phyloP scores from a whole-genome alignment of 2,888 invertebrate species.

The Maniola hyperantus region DNA sequence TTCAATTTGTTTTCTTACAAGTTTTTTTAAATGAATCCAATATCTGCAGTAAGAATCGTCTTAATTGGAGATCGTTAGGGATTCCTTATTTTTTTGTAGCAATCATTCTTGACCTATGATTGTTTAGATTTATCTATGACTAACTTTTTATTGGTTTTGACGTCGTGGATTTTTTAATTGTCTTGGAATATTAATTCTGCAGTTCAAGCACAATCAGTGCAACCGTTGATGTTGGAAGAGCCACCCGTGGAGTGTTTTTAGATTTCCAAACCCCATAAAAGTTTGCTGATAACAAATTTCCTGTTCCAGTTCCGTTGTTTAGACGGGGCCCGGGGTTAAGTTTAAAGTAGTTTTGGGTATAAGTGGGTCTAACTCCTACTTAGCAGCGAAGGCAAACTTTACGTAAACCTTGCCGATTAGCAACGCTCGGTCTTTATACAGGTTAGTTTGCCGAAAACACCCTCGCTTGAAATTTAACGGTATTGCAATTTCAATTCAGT shows the following conservation, averaged over 20 bases:
- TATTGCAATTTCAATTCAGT: too few species aligned
- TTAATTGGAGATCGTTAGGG: constrained; percentile 24
- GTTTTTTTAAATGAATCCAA: constrained; percentile 16
- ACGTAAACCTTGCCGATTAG: background rate
- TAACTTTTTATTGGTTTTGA: too few species aligned
- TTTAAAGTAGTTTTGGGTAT: constrained; percentile 14
- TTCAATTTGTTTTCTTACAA: constrained; percentile 22
- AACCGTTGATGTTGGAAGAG: too few species aligned
- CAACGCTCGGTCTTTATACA: background rate
- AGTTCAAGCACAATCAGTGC: too few species aligned
- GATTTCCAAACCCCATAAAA: background rate
- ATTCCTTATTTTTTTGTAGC: constrained; percentile 3
- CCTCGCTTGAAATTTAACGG: background rate
- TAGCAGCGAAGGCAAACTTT: background rate
- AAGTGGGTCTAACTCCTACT: background rate
- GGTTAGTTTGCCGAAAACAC: background rate
- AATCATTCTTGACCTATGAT: background rate
- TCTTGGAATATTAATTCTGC: too few species aligned
- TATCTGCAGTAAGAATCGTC: background rate
- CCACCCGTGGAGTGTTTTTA: background rate
- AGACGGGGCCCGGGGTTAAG: background rate
- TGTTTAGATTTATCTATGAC: background rate
- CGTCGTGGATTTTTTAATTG: too few species aligned
- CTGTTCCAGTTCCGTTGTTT: background rate
- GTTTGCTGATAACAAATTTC: background rate